Conservation (phyloP, 2,888 invertebrate genomes). For the Oscheius sp. region DNA sequence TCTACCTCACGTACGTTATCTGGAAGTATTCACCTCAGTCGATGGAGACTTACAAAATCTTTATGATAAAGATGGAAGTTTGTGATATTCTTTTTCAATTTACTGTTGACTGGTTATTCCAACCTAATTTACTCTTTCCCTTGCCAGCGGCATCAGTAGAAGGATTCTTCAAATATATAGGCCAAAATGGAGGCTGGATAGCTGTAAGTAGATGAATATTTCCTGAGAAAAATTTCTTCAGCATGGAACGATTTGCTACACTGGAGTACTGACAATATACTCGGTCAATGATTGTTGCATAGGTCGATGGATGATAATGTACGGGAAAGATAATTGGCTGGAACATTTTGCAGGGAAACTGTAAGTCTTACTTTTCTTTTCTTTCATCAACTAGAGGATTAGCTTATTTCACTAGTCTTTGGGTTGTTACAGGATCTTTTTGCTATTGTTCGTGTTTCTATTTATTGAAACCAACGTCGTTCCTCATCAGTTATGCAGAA, state of each 20-base stretch:
- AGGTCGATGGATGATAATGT: neutral
- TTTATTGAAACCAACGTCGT: neutral
- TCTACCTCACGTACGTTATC: neutral
- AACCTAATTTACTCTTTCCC: conserved; percentile 5
- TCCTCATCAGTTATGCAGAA: neutral
- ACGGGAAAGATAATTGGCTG: neutral
- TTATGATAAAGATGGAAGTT: neutral
- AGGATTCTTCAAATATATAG: neutral
- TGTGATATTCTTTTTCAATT: conserved; percentile 1
- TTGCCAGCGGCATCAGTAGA: neutral
- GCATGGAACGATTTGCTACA: neutral
- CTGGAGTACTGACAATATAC: neutral
- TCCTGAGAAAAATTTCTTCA: neutral
- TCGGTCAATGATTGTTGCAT: neutral
- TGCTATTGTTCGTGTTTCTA: neutral
- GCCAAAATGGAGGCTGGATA: neutral
- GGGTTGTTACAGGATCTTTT: neutral
- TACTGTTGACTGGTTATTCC: neutral
- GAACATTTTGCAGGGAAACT: neutral
- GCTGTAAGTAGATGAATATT: neutral
- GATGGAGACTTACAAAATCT: neutral
- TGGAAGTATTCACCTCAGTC: neutral
- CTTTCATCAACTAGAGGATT: no score
- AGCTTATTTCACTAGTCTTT: neutral
- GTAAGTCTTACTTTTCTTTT: neutral